These are phyloP conservation scores for Crambe crambe DNA, from an alignment of 37 sponge, comb jelly and placozoan species.

Conservation along the genomic window DNA sequence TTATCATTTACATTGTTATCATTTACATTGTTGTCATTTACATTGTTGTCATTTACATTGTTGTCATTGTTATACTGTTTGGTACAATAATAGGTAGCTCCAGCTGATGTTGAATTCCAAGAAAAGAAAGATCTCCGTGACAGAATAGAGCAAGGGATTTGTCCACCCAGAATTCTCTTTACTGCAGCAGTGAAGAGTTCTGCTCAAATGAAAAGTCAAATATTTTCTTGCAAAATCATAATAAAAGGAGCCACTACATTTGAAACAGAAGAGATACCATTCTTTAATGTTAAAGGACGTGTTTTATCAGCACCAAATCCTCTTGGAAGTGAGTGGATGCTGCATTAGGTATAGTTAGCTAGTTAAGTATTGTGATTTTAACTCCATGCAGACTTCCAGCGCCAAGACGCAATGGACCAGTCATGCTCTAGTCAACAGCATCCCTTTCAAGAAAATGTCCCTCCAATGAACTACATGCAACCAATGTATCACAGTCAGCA, in stretches of 20 bases:
- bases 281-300: neutral
- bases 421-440: neutral
- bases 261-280: neutral
- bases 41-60: neutral
- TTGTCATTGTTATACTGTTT: too few species aligned
- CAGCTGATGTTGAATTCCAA: neutral
- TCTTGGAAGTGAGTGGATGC: neutral
- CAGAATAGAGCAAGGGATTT: neutral
- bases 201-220: neutral
- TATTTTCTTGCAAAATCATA: neutral
- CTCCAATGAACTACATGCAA: neutral
- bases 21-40: neutral
- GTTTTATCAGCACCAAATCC: neutral
- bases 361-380: neutral
- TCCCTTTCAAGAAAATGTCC: neutral
- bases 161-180: neutral
- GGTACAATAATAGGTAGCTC: neutral
- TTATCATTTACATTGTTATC: neutral
- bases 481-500: neutral
- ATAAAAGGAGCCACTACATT: neutral
- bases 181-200: neutral
- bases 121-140: neutral
- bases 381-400: neutral
- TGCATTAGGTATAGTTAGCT: neutral
- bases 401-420: neutral